Evolutionary conservation across 2,888 invertebrate species (phyloP).

Genomic region (Boloria selene): DNA sequence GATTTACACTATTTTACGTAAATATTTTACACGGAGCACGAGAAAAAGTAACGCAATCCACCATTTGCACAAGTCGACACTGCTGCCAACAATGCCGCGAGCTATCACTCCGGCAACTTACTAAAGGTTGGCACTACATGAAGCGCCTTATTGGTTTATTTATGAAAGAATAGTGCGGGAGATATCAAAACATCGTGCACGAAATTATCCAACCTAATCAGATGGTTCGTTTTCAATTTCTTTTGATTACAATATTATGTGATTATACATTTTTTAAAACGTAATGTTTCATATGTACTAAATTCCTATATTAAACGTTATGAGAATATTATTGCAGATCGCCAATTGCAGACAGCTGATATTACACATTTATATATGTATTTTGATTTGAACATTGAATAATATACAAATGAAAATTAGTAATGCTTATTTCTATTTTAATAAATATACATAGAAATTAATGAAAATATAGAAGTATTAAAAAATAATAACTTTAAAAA

Average conservation of each 20-base stretch:
- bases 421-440: too few species aligned
- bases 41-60: slow-evolving; percentile 82
- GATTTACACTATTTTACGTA: slow-evolving; percentile 82
- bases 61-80: slow-evolving; percentile 81
- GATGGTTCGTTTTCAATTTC: neutral
- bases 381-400: too few species aligned
- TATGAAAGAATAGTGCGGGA: slow-evolving; percentile 57
- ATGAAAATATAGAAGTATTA: too few species aligned
- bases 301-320: too few species aligned
- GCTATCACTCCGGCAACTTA: slow-evolving; percentile 70
- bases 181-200: slow-evolving; percentile 59
- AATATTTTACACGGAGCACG: slow-evolving; percentile 83
- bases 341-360: too few species aligned
- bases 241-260: neutral
- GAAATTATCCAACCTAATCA: neutral
- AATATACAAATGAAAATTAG: too few species aligned
- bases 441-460: too few species aligned
- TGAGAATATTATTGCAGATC: too few species aligned
- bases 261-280: neutral
- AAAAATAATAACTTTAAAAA: too few species aligned
- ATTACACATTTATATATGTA: too few species aligned
- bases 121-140: slow-evolving; percentile 62
- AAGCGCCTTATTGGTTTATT: slow-evolving; percentile 70
- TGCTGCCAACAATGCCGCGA: slow-evolving; percentile 72
- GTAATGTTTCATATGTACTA: too few species aligned